These are phyloP conservation scores for Burhinus bistriatus DNA, from an alignment of 2,113 vertebrate species.

Conservation along the genomic window DNA sequence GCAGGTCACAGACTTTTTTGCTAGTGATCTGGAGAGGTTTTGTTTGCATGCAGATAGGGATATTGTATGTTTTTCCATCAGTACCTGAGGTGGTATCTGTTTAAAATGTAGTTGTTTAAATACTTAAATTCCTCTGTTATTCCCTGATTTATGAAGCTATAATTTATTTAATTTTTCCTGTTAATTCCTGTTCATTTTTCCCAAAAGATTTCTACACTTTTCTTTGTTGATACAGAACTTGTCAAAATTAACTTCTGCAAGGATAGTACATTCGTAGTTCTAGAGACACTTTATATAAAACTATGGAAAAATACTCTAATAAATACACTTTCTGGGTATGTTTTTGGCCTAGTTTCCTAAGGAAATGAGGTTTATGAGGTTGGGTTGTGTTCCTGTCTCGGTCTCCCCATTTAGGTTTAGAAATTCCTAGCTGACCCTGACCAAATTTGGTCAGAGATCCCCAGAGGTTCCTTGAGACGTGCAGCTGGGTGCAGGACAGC, in stretches of 20 bases:
- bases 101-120: not conserved
- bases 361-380: not conserved
- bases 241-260: not conserved
- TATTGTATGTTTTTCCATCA: not conserved
- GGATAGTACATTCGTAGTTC: not conserved
- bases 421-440: not conserved
- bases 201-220: not conserved
- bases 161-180: not conserved
- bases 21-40: not conserved
- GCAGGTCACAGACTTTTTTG: not conserved
- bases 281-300: not conserved
- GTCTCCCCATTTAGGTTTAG: not conserved
- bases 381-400: not conserved
- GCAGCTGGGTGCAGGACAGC: not conserved
- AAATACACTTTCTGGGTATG: not conserved
- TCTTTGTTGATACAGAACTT: not conserved
- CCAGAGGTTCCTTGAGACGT: not conserved
- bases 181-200: not conserved
- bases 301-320: not conserved
- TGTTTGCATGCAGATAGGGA: not conserved
- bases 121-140: not conserved
- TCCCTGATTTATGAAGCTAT: not conserved
- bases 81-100: not conserved
- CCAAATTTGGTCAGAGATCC: not conserved
- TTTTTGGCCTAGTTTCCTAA: not conserved